Evolutionary conservation across 1,140 invertebrate genomes (phyloP).

Genomic region (Tachypleus tridentatus): DNA sequence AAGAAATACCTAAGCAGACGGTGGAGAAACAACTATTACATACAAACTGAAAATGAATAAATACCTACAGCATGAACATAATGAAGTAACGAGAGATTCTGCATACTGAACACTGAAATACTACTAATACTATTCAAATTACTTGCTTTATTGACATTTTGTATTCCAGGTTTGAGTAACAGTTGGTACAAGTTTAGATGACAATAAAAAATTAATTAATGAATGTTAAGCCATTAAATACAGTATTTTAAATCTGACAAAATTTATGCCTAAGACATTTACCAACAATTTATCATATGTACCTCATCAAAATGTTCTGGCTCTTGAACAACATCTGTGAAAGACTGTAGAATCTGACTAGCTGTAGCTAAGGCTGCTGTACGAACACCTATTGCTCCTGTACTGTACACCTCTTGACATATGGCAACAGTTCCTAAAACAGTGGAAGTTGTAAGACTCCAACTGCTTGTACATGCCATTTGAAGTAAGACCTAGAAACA

Average conservation of each 20-base stretch:
- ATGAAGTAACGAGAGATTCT: too few relatives aligned
- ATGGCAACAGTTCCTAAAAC: conserved; percentile 62
- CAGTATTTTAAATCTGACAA: too few relatives aligned
- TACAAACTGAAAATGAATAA: too few relatives aligned
- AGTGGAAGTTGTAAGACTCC: conserved; percentile 66
- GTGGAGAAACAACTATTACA: too few relatives aligned
- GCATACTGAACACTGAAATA: too few relatives aligned
- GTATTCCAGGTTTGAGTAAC: conserved; percentile 1
- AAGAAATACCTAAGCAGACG: too few relatives aligned
- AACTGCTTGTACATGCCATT: conserved; percentile 62
- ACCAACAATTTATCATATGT: background rate
- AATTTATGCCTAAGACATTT: background rate
- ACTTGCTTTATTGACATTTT: background rate
- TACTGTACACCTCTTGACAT: conserved; percentile 58
- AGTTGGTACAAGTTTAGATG: conserved; percentile 5
- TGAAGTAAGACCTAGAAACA: conserved; percentile 60
- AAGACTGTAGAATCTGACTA: conserved; percentile 64
- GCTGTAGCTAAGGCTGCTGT: conserved; percentile 69
- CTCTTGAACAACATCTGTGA: conserved; percentile 64
- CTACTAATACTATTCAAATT: too few relatives aligned
- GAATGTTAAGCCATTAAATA: background rate
- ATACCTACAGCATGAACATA: too few relatives aligned
- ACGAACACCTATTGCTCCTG: conserved; percentile 57
- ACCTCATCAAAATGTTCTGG: conserved; percentile 45
- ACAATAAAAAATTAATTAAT: conserved; percentile 3